Conservation (phyloP, 2,888 invertebrate species). For the Dolichomitus sp. region DNA sequence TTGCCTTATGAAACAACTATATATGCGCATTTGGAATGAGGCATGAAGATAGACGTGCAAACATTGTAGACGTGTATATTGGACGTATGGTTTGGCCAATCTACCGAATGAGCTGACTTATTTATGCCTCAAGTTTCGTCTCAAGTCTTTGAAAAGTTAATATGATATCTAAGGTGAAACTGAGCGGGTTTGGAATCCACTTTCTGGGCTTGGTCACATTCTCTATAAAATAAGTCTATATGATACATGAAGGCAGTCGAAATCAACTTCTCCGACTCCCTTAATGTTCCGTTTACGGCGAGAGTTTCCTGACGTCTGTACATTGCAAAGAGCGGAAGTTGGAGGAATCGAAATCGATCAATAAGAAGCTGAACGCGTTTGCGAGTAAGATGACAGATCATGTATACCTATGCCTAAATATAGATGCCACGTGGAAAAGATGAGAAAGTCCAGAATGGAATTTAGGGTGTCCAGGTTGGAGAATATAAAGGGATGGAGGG, state of each 20-base stretch:
- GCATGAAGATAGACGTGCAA: not conserved
- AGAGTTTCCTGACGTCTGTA: too few relatives aligned
- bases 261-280: not conserved
- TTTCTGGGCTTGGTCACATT: not conserved
- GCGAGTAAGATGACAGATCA: too few relatives aligned
- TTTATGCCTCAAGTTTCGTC: slow-evolving; percentile 19
- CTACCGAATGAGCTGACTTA: slow-evolving; percentile 23
- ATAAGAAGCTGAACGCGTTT: too few relatives aligned
- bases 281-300: not conserved
- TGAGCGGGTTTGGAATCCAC: not conserved
- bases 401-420: too few relatives aligned
- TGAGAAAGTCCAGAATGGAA: too few relatives aligned
- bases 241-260: not conserved
- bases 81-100: slow-evolving; percentile 5
- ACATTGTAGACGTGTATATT: not conserved
- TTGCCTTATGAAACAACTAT: slow-evolving; percentile 31
- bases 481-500: too few relatives aligned
- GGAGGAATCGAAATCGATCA: too few relatives aligned
- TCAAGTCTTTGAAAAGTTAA: slow-evolving; percentile 3
- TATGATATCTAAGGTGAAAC: not conserved
- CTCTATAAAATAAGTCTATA: not conserved
- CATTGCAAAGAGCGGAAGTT: too few relatives aligned
- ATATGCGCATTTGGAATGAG: not conserved
- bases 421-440: too few relatives aligned
- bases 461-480: too few relatives aligned